These are phyloP conservation scores for Phasianus colchicus DNA, from an alignment of 2,113 vertebrate species.

Conservation along the genomic window DNA sequence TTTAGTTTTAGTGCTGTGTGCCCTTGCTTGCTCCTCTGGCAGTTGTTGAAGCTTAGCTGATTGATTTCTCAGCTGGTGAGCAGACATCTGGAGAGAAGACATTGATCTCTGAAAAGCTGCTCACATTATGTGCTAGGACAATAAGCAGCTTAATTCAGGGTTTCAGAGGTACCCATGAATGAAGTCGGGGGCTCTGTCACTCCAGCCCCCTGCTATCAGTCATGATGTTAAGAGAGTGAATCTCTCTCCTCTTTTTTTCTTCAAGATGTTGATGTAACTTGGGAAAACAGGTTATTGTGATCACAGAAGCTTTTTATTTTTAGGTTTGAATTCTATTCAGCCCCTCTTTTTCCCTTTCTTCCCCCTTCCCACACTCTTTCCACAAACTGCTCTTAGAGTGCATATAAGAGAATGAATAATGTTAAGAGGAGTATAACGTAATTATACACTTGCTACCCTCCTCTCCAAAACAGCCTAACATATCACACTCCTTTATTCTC, in stretches of 20 bases:
- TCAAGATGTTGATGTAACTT: neutral
- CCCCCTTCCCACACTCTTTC: neutral
- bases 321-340: neutral
- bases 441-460: neutral
- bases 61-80: conserved; percentile 43
- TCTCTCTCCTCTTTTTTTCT: neutral
- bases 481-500: neutral
- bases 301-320: neutral
- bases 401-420: neutral
- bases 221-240: neutral
- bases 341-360: neutral
- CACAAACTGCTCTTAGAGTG: neutral
- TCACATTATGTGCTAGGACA: neutral
- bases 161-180: neutral
- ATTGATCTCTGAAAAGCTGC: conserved; percentile 23
- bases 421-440: neutral
- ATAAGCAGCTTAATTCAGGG: conserved; percentile 37
- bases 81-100: neutral
- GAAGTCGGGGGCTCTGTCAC: neutral
- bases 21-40: conserved; percentile 35
- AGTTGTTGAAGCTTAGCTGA: neutral
- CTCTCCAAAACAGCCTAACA: neutral
- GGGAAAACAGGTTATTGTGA: neutral
- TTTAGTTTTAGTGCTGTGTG: conserved; percentile 7
- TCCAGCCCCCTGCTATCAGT: neutral